Base-by-base conservation (phyloP, 1,140 invertebrate species). In the Diabrotica undecimpunctata region DNA sequence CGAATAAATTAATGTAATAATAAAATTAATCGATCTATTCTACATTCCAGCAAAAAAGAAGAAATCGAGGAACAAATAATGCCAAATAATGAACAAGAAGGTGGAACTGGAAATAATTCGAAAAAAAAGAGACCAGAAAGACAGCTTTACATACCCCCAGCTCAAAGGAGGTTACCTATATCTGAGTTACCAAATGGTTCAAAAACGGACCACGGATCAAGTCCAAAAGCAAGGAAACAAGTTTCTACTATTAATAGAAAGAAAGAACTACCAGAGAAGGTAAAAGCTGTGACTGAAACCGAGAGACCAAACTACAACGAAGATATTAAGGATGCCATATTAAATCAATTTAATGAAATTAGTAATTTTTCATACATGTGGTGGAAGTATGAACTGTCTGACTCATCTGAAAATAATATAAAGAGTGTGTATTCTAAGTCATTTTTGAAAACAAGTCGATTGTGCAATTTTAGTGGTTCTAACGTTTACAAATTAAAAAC, bases 81-180 rank as follows among this genome's bases (percentile, higher is more conserved):
- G 54, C 12, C 38, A 38, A 14, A 53, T 54, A 65, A 35, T 13
- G 53, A 66, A 39, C 51, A 39, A 54, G 71, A 73, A 65, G 63
- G 51, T 50, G 25, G 9, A 11, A n/a, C 41, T 46, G 38, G 60
- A 25, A 54, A 25, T 59, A 61, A 59, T 37, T 61, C 61, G 56
- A 66, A 58, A 41, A 72, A 66, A 56, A 73, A 69, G 60, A 67
- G 73, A 46, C 70, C 70, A 6, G 67, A 71, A 69, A 64, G 72
- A 51, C 70, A 73, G 63, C 63, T 74, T 10, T 76, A 76, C 65
- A 64, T 76, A 56, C 75, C 75, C 36, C 75, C 75, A 36, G 75
- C 75, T n/a, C 74, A 75, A 67, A 70, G 75, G 64, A 69, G 53
- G 55, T 61, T 61, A 14, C 56, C 58, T 62, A 13, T 54, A 60